Evolutionary conservation across 2,888 invertebrate species (phyloP), one percentile per base, ranked within the genome.

Genomic region (Apamea crenata): DNA sequence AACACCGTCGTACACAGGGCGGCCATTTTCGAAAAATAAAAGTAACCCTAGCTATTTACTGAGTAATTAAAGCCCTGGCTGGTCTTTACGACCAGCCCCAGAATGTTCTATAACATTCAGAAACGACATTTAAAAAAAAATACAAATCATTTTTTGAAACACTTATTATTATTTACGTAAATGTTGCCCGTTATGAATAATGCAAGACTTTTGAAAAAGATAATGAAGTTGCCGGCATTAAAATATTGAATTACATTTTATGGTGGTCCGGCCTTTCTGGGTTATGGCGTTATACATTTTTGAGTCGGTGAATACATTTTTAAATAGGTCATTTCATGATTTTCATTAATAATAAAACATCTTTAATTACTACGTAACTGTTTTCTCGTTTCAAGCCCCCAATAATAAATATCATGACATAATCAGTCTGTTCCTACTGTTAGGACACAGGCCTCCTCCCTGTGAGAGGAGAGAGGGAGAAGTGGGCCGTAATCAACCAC

Each of bases 21-120:
- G 72, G 84, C 84, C 82, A 88, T 90, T 90, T 85, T 87, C 14
- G 44, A 81, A 88, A 87, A 88, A 87, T 80, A 84, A 89, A 88
- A 88, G 67, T 88, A 85, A 87, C 86, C 90, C 69, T 87, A 74
- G 81, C 90, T 91, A 89, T 93, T 93, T 91, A 89, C 89, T 82
- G 77, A 81, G 92, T 92, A 94, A 94, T 94, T 94, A 94, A 93
- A 93, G 90, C 88, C 86, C 86, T 89, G 91, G 91, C 87, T 87
- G 91, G 90, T 88, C 88, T 92, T 93, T 92, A 92, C 85, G 88
- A 87, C 89, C 84, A 83, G 85, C 81, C 82, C 81, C 85, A 90
- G 85, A 92, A 90, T 88, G 83, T 88, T 85, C 88, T 89, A 91
- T 90, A 90, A 91, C 89, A 87, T 84, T 86, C 86, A 86, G 79